Conservation (phyloP, 2,888 invertebrate genomes). For the Anarsia innoxiella region DNA sequence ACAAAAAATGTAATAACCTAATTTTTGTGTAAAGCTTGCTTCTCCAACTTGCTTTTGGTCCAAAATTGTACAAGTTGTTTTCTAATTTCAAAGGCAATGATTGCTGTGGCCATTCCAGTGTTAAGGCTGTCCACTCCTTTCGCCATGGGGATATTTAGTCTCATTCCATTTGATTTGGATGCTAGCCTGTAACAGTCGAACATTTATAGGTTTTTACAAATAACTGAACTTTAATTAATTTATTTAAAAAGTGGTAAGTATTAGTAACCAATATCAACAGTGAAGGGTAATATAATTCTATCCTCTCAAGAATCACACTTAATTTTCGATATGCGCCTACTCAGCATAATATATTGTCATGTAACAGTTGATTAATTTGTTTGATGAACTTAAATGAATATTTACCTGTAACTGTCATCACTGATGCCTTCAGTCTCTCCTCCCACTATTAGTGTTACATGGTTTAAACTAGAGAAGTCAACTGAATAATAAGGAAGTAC, state of each 20-base stretch:
- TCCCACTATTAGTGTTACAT: constrained; percentile 84
- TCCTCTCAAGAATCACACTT: no score
- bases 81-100: constrained; percentile 89
- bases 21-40: constrained; percentile 8
- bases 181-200: constrained; percentile 72
- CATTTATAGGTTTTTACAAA: no score
- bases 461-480: constrained; percentile 67
- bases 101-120: constrained; percentile 85
- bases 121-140: constrained; percentile 89
- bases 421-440: constrained; percentile 95
- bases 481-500: constrained; percentile 78
- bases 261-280: no score
- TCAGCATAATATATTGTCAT: no score
- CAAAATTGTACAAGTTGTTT: constrained; percentile 74
- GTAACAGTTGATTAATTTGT: no score
- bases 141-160: constrained; percentile 86
- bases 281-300: no score
- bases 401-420: constrained; percentile 77
- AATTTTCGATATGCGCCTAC: no score
- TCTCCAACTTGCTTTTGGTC: constrained; percentile 37
- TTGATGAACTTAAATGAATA: no score
- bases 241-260: no score
- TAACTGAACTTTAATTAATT: no score
- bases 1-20: neutral
- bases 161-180: constrained; percentile 71